Evolutionary conservation across 2,797 vertebrate species (phyloP).

Genomic region (Cynopterus sphinx): DNA sequence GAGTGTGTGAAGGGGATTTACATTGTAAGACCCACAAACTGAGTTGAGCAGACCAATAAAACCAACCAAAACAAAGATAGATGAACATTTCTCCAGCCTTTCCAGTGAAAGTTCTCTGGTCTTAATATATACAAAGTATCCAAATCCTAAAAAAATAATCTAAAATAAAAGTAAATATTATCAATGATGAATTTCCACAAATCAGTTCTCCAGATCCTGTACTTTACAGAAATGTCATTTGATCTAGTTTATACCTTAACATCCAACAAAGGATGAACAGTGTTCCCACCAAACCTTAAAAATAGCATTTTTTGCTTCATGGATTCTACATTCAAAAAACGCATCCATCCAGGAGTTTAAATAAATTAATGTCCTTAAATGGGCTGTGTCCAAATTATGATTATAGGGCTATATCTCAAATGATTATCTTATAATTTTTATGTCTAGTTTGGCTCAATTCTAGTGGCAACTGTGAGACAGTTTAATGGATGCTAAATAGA

Average conservation of each 20-base stretch:
- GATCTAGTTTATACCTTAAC: not conserved
- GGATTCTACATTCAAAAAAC: not conserved
- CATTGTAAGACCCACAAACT: not conserved
- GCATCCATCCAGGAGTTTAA: not conserved
- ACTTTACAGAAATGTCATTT: not conserved
- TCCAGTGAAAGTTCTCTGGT: not conserved
- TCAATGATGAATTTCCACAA: slow-evolving; percentile 9
- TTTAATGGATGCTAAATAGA: not conserved
- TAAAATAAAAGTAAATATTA: not conserved
- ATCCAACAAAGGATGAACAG: not conserved
- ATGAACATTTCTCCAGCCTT: not conserved
- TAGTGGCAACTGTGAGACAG: not conserved
- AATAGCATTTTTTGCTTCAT: not conserved
- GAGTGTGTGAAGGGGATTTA: not conserved
- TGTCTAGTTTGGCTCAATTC: not conserved
- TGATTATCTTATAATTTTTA: not conserved
- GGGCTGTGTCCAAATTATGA: not conserved
- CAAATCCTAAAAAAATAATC: not conserved
- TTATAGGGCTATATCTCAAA: not conserved
- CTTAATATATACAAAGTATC: not conserved
- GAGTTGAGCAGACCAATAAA: not conserved
- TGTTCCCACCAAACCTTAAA: not conserved
- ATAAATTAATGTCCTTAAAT: not conserved
- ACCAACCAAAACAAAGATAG: not conserved
- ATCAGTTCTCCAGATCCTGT: not conserved